Evolutionary conservation across 2,113 vertebrate species (phyloP).

Genomic region (Crotalus tigris): DNA sequence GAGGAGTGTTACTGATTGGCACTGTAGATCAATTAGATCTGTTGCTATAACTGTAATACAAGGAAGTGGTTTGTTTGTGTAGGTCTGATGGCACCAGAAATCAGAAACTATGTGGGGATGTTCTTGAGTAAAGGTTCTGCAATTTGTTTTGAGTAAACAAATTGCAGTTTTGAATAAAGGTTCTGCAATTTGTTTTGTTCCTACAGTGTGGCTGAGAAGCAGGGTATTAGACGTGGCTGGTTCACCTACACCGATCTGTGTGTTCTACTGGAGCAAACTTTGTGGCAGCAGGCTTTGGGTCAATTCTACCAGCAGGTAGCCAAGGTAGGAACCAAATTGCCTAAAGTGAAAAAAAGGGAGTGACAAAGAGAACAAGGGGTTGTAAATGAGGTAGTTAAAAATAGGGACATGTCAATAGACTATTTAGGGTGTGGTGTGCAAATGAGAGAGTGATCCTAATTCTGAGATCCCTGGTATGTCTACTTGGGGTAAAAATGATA

Average conservation of each 20-base stretch:
- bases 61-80: neutral
- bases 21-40: neutral
- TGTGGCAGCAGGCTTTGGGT: conserved; percentile 82
- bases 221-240: conserved; percentile 92
- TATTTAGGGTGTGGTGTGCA: neutral
- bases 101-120: neutral
- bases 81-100: neutral
- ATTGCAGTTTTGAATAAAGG: neutral
- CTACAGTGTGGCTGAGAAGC: conserved; percentile 84
- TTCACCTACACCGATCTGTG: conserved; percentile 96
- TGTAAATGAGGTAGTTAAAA: neutral
- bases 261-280: conserved; percentile 88
- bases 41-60: neutral
- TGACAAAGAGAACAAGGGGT: neutral
- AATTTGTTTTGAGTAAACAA: neutral
- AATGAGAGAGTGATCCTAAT: neutral
- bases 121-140: neutral
- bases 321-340: conserved; percentile 74
- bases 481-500: neutral
- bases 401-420: neutral
- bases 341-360: accelerated
- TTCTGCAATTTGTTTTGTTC: neutral
- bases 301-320: conserved; percentile 86
- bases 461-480: neutral
- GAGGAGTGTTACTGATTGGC: neutral